Conservation (phyloP, 2,888 invertebrate species). For the Tanytarsus gracilentus region DNA sequence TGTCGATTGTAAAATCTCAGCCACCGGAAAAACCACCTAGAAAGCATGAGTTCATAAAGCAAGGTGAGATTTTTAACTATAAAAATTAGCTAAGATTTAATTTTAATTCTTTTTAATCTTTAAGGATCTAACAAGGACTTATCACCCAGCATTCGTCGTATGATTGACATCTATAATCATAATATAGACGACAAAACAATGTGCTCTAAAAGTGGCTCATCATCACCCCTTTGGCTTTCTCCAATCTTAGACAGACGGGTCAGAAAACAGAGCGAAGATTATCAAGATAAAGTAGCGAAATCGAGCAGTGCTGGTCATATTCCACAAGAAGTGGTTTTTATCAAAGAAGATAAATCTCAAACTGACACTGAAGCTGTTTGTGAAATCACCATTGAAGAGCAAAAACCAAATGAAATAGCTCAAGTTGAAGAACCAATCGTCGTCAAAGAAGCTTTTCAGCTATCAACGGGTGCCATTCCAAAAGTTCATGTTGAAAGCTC, state of each 20-base stretch:
- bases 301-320: conserved; percentile 31
- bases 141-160: conserved; percentile 59
- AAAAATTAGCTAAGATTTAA: no score
- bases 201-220: conserved; percentile 50
- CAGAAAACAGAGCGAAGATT: conserved; percentile 46
- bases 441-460: background rate
- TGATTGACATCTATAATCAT: conserved; percentile 55
- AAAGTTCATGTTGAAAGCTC: conserved; percentile 34
- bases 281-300: conserved; percentile 42
- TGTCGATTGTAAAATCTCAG: conserved; percentile 46
- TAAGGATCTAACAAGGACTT: conserved; percentile 53
- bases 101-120: no score
- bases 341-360: background rate
- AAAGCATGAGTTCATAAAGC: conserved; percentile 40
- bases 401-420: background rate
- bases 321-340: no score
- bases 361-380: conserved; percentile 29
- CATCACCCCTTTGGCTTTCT: conserved; percentile 57
- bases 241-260: conserved; percentile 53
- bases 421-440: background rate
- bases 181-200: conserved; percentile 23
- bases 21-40: conserved; percentile 52
- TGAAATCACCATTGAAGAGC: background rate
- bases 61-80: no score
- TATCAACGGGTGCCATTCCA: conserved; percentile 5